Conservation (phyloP, 2,797 vertebrate species). For the Diglossa cyanea region DNA sequence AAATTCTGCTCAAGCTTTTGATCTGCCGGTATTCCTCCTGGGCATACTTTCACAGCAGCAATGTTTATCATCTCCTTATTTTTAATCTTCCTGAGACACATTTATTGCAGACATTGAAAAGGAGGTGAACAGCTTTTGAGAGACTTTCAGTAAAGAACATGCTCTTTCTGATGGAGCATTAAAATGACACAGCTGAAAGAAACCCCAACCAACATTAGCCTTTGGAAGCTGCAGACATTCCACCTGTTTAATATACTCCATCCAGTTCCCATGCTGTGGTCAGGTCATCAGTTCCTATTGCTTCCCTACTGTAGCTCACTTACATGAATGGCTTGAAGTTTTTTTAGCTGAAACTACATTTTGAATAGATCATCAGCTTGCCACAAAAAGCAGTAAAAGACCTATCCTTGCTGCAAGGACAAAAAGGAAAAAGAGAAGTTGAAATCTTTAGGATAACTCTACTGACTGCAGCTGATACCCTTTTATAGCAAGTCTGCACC, state of each 20-base stretch:
- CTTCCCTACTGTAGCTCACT: constrained; percentile 42
- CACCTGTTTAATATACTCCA: constrained; percentile 12
- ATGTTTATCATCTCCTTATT: constrained; percentile 49
- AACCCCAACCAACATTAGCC: not conserved
- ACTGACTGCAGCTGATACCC: not conserved
- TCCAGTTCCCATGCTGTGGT: constrained; percentile 18
- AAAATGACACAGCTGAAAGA: constrained; percentile 37
- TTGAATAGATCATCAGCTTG: constrained; percentile 47
- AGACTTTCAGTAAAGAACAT: constrained; percentile 9
- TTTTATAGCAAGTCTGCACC: constrained; percentile 41
- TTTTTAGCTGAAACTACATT: constrained; percentile 41
- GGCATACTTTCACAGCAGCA: constrained; percentile 43
- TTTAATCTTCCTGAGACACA: constrained; percentile 56
- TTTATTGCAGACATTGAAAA: constrained; percentile 49
- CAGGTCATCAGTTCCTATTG: constrained; percentile 29
- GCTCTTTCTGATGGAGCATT: not conserved
- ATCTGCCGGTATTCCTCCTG: constrained; percentile 51
- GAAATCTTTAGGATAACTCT: constrained; percentile 38
- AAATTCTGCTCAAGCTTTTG: constrained; percentile 46
- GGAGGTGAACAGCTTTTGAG: constrained; percentile 36
- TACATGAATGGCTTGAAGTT: constrained; percentile 13
- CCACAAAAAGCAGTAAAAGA: constrained; percentile 38
- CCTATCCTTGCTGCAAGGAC: constrained; percentile 11
- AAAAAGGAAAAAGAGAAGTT: constrained; percentile 23
- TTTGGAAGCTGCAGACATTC: constrained; percentile 24